phyloP scores from a whole-genome alignment of 2,888 invertebrate genomes.

The Dromius quadrimaculatus region DNA sequence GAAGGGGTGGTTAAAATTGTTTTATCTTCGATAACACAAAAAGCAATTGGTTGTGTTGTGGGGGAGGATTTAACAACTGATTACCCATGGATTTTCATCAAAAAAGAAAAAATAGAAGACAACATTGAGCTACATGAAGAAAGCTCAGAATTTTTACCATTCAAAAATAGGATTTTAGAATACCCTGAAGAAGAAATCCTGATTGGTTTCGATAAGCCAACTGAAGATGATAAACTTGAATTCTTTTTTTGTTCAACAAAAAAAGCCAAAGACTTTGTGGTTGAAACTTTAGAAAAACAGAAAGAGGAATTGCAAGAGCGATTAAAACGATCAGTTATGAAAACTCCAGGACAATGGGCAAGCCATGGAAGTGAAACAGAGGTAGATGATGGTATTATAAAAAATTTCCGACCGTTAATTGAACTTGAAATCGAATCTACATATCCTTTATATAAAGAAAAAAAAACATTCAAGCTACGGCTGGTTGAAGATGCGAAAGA shows the following conservation, averaged over 20 bases:
- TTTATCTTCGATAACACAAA: constrained; percentile 72
- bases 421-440: constrained; percentile 77
- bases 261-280: constrained; percentile 69
- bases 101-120: constrained; percentile 74
- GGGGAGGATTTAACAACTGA: constrained; percentile 79
- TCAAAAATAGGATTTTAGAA: constrained; percentile 63
- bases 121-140: constrained; percentile 72
- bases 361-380: constrained; percentile 75
- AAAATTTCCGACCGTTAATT: constrained; percentile 71
- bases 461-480: constrained; percentile 1
- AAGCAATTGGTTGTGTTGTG: constrained; percentile 73
- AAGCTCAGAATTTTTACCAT: constrained; percentile 67
- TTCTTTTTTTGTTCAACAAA: constrained; percentile 77
- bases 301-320: constrained; percentile 68
- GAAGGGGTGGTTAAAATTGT: constrained; percentile 71
- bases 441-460: constrained; percentile 67
- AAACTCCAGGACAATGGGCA: constrained; percentile 53
- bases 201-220: constrained; percentile 76
- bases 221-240: constrained; percentile 67
- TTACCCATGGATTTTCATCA: constrained; percentile 78
- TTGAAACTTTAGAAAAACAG: constrained; percentile 70
- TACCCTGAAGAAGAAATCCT: constrained; percentile 68
- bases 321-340: constrained; percentile 17
- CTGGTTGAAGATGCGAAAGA: constrained; percentile 70
- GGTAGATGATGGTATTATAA: constrained; percentile 69